Evolutionary conservation across 2,888 invertebrate species (phyloP).

Genomic region (Linnaemya tessellans): DNA sequence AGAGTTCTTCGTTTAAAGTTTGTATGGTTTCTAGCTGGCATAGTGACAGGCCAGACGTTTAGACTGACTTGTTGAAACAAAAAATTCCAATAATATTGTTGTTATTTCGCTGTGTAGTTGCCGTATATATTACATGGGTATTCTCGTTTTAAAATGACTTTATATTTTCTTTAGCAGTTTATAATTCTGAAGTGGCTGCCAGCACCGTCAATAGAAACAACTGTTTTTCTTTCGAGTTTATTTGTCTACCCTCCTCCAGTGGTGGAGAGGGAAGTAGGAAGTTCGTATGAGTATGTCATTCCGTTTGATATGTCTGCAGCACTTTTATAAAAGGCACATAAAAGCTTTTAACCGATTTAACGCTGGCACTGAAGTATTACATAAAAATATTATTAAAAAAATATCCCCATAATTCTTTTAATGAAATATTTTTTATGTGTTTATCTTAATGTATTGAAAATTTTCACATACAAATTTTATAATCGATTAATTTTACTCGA

Average conservation of each 20-base stretch:
- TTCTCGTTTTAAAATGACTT: constrained; percentile 16
- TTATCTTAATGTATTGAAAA: too few relatives aligned
- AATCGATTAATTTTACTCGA: not conserved
- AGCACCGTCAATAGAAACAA: constrained; percentile 18
- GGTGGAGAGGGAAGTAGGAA: not conserved
- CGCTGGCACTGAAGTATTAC: too few relatives aligned
- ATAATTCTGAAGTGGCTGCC: constrained; percentile 40
- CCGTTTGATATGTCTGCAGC: not conserved
- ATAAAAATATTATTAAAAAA: too few relatives aligned
- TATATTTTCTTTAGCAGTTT: constrained; percentile 17
- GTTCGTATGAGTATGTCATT: not conserved
- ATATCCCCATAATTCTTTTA: too few relatives aligned
- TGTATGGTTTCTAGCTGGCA: constrained; percentile 59
- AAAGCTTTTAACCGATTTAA: too few relatives aligned
- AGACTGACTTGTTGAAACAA: constrained; percentile 56
- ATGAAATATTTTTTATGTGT: too few relatives aligned
- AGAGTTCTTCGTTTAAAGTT: constrained; percentile 29
- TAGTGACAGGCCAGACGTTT: constrained; percentile 56
- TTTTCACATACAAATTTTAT: too few relatives aligned
- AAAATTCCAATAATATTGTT: constrained; percentile 27
- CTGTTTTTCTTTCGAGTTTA: not conserved
- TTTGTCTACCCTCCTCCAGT: not conserved
- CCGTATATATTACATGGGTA: not conserved
- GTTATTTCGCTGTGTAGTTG: constrained; percentile 22
- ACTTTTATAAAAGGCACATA: not conserved